A percentile compares a stretch with the other conserved stretches of the same genome.
These are phyloP conservation scores for Parelbella ahira DNA, from an alignment of 2,888 invertebrate genomes.

Conservation along the genomic window DNA sequence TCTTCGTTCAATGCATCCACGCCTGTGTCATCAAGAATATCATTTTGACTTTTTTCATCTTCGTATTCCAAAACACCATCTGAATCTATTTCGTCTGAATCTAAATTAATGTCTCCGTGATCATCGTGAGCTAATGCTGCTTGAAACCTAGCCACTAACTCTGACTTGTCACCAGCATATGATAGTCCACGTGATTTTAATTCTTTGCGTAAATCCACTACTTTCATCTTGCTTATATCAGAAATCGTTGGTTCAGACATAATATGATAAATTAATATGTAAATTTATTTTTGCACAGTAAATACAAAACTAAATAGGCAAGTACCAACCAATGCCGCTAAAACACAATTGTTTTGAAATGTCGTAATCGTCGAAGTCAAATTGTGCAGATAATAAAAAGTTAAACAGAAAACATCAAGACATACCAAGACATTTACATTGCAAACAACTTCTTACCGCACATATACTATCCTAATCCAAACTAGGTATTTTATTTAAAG, in stretches of 20 bases:
- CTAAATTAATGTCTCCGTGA: constrained; percentile 66
- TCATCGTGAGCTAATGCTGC: constrained; percentile 62
- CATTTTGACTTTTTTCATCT: constrained; percentile 71
- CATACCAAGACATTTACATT: too few species aligned
- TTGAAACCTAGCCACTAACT: constrained; percentile 88
- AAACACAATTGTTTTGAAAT: too few species aligned
- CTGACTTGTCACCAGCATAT: constrained; percentile 89
- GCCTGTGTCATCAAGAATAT: constrained; percentile 60
- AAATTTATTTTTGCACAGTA: not conserved
- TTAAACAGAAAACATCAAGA: not conserved
- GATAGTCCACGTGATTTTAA: constrained; percentile 88
- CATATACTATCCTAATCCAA: too few species aligned
- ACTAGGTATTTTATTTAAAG: too few species aligned
- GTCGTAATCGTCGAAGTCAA: too few species aligned
- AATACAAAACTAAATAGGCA: not conserved
- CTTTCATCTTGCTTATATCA: constrained; percentile 81
- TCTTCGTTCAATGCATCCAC: constrained; percentile 66
- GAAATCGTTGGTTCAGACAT: constrained; percentile 45
- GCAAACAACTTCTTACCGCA: too few species aligned
- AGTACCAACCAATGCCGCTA: too few species aligned
- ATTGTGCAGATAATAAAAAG: too few species aligned
- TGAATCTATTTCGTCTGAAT: constrained; percentile 76
- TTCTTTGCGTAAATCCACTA: constrained; percentile 91
- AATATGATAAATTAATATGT: not conserved
- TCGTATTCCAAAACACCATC: constrained; percentile 78